phyloP scores from a whole-genome alignment of 2,113 vertebrate genomes.

The Phrynocephalus versicolor region DNA sequence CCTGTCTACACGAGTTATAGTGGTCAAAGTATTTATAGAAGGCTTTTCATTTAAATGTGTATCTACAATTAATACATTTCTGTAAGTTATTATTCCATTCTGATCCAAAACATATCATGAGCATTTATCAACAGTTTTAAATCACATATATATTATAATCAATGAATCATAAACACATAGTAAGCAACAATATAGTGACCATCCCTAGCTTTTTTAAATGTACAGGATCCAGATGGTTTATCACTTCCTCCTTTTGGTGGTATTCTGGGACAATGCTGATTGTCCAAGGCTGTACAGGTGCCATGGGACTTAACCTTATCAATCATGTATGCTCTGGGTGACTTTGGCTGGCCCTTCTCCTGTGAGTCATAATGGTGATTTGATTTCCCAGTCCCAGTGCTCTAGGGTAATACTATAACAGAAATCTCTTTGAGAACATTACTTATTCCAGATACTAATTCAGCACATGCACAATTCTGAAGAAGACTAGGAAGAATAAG shows the following conservation, averaged over 20 bases:
- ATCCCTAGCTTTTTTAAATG: no score
- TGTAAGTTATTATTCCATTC: neutral
- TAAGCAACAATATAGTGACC: neutral
- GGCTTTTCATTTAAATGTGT: neutral
- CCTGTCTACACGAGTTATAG: neutral
- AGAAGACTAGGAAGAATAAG: neutral
- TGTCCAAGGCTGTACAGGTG: no score
- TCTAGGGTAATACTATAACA: no score
- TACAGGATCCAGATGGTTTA: no score
- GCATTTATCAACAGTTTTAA: neutral
- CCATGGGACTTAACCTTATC: no score
- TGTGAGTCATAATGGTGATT: no score
- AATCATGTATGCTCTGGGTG: no score
- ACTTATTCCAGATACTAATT: neutral
- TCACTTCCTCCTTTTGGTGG: no score
- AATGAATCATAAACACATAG: neutral
- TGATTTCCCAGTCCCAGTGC: no score
- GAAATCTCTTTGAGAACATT: neutral
- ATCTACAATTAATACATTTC: neutral
- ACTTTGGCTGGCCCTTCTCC: no score
- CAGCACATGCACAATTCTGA: neutral
- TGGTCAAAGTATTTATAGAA: neutral
- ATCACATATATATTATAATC: neutral
- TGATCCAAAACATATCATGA: neutral
- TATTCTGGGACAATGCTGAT: no score